phyloP scores from a whole-genome alignment of 1,140 invertebrate genomes.

The Yoshiicerus persimilis region DNA sequence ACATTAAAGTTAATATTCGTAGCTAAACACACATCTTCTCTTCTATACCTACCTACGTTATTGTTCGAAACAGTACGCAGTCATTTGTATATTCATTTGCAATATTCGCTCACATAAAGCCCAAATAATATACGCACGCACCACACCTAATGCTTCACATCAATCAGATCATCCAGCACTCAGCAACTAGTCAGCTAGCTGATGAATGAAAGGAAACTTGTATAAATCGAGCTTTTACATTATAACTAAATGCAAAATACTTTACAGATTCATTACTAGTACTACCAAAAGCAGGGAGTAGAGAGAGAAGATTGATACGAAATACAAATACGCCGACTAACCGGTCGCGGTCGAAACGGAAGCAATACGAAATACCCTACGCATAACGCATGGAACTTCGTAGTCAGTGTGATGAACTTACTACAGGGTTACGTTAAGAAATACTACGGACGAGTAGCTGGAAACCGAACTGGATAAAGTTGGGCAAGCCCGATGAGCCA shows the following conservation, averaged over 20 bases:
- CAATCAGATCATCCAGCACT: neutral
- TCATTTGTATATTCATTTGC: no score
- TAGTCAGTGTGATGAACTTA: neutral
- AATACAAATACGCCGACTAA: neutral
- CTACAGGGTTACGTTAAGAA: neutral
- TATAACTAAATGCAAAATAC: no score
- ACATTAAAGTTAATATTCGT: neutral
- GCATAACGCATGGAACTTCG: neutral
- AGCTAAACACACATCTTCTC: neutral
- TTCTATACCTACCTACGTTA: neutral
- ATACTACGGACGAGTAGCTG: neutral
- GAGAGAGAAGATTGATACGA: neutral
- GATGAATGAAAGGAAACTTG: no score
- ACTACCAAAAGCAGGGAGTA: neutral
- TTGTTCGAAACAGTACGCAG: no score
- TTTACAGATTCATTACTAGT: no score
- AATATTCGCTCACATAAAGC: neutral
- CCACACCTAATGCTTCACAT: neutral
- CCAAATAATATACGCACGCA: neutral
- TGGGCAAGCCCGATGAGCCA: constrained; percentile 33
- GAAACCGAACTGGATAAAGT: constrained; percentile 26
- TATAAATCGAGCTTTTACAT: no score
- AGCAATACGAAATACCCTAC: neutral
- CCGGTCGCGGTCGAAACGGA: no score
- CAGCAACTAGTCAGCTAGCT: no score